Conservation (phyloP, 2,888 invertebrate species). For the Malthinus seriepunctatus region DNA sequence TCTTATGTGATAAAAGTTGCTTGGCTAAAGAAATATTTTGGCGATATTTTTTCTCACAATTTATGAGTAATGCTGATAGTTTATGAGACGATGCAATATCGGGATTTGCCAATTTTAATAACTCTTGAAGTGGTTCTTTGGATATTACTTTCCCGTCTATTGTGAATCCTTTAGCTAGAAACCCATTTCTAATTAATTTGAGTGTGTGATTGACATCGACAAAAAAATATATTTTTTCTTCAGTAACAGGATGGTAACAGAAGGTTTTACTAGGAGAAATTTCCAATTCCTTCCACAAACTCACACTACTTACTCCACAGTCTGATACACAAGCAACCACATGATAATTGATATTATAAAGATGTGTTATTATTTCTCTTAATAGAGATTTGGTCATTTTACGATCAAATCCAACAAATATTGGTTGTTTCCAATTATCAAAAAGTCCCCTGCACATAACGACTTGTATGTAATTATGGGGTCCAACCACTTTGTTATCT, state of each 20-base stretch:
- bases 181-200: slow-evolving; percentile 32
- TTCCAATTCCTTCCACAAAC: slow-evolving; percentile 21
- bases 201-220: slow-evolving; percentile 32
- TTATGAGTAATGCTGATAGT: slow-evolving; percentile 23
- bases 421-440: slow-evolving; percentile 36
- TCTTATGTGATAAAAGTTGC: slow-evolving; percentile 31
- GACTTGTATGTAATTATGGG: slow-evolving; percentile 34
- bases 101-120: neutral
- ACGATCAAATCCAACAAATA: slow-evolving; percentile 34
- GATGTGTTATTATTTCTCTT: slow-evolving; percentile 5
- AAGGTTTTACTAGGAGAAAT: no score
- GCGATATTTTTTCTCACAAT: slow-evolving; percentile 24
- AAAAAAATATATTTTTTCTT: slow-evolving; percentile 28
- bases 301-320: slow-evolving; percentile 30
- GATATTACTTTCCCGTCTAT: neutral
- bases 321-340: slow-evolving; percentile 31
- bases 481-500: slow-evolving; percentile 32
- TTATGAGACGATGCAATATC: neutral
- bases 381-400: slow-evolving; percentile 33
- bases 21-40: slow-evolving; percentile 34
- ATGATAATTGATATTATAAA: slow-evolving; percentile 18
- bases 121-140: neutral
- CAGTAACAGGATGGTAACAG: slow-evolving; percentile 1
- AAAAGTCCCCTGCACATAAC: slow-evolving; percentile 33
- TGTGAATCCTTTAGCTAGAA: slow-evolving; percentile 27